phyloP scores from a whole-genome alignment of 2,113 vertebrate genomes.

The Rhineura floridana region DNA sequence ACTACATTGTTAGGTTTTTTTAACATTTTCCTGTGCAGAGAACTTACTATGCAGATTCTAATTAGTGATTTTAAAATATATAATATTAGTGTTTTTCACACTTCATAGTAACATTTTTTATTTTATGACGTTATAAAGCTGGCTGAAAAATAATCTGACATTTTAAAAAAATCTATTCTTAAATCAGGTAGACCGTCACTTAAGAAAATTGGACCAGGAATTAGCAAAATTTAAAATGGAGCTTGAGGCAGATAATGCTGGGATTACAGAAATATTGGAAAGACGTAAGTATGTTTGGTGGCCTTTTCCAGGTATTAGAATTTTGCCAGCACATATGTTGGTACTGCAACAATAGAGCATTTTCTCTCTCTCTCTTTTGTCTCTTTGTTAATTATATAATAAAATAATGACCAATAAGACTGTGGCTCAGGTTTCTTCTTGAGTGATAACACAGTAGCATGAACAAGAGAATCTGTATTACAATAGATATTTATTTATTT shows the following conservation, averaged over 20 bases:
- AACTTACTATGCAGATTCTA: neutral
- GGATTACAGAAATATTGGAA: slow-evolving; percentile 98
- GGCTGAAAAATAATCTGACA: slow-evolving; percentile 8
- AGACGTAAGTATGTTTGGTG: slow-evolving; percentile 84
- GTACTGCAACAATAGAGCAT: neutral
- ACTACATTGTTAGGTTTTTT: neutral
- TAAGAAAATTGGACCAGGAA: slow-evolving; percentile 97
- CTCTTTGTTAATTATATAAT: no score
- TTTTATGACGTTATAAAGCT: neutral
- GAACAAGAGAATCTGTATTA: neutral
- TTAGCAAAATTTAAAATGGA: slow-evolving; percentile 99
- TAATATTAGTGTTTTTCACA: neutral
- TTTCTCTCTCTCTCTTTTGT: neutral
- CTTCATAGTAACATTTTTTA: neutral
- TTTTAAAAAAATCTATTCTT: slow-evolving; percentile 62
- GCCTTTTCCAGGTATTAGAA: neutral
- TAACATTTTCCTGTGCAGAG: neutral
- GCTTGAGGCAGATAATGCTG: slow-evolving; percentile 98
- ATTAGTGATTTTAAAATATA: neutral
- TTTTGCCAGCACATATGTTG: neutral
- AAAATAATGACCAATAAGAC: neutral
- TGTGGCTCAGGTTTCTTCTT: neutral
- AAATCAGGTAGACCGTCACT: slow-evolving; percentile 94
- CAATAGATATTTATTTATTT: no score
- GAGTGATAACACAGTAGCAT: neutral